A percentile compares a stretch with the other conserved stretches of the same genome.
phyloP scores from a whole-genome alignment of 1,140 invertebrate species.

The Drosophila virilis region DNA sequence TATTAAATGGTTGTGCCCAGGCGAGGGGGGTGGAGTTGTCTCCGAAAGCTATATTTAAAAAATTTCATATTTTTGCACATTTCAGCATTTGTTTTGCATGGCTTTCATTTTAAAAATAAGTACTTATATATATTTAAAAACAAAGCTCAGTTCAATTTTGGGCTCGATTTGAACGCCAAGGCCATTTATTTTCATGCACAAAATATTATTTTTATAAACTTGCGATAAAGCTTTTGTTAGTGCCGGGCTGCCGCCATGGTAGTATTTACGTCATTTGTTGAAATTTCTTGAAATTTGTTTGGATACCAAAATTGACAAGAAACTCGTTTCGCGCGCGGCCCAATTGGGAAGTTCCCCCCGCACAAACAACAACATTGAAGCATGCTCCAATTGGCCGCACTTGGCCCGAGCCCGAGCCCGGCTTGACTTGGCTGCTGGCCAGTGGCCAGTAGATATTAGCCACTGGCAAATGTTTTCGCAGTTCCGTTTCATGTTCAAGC shows the following conservation, averaged over 20 bases:
- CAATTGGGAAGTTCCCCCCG: slow-evolving; percentile 64
- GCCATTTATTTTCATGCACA: slow-evolving; percentile 68
- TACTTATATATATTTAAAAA: slow-evolving; percentile 1
- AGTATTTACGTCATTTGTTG: slow-evolving; percentile 71
- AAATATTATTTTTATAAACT: slow-evolving; percentile 73
- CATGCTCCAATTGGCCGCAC: slow-evolving; percentile 38
- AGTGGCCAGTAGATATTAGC: not conserved
- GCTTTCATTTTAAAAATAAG: slow-evolving; percentile 18
- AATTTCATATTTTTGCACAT: not conserved
- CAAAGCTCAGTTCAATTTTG: slow-evolving; percentile 9
- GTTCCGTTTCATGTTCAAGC: slow-evolving; percentile 63
- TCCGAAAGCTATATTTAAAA: slow-evolving; percentile 1
- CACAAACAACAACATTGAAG: slow-evolving; percentile 22
- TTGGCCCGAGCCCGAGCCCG: slow-evolving; percentile 6
- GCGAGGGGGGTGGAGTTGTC: not conserved
- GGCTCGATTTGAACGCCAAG: slow-evolving; percentile 44
- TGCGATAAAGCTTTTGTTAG: slow-evolving; percentile 38
- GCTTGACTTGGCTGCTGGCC: not conserved
- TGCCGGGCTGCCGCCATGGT: slow-evolving; percentile 33
- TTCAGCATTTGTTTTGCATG: slow-evolving; percentile 9
- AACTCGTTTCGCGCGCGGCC: slow-evolving; percentile 53
- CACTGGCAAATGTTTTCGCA: slow-evolving; percentile 11
- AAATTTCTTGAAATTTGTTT: slow-evolving; percentile 31
- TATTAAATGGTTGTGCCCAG: not conserved
- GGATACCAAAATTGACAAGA: slow-evolving; percentile 17